phyloP scores from a whole-genome alignment of 2,797 vertebrate genomes.

The Mormyrops attenuatus region DNA sequence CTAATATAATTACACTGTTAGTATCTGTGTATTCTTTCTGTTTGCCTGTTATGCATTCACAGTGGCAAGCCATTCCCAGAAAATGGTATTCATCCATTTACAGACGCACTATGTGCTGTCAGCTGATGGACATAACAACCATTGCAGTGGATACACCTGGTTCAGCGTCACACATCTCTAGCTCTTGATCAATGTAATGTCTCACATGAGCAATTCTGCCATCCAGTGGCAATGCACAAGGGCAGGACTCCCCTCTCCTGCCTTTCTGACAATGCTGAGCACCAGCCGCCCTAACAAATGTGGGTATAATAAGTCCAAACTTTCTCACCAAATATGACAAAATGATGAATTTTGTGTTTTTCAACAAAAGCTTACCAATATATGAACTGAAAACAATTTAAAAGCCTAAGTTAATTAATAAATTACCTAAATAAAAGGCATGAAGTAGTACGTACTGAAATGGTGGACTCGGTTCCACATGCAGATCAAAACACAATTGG shows the following conservation, averaged over 20 bases:
- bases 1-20: background rate
- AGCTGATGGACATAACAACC: background rate
- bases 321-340: background rate
- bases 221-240: background rate
- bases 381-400: background rate
- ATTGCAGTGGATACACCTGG: background rate
- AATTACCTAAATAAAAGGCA: background rate
- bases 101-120: background rate
- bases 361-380: background rate
- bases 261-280: background rate
- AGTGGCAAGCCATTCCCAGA: background rate
- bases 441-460: background rate
- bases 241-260: background rate
- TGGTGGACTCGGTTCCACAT: background rate
- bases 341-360: background rate
- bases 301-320: background rate
- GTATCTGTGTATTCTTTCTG: background rate
- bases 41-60: background rate
- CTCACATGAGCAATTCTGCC: background rate
- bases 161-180: background rate
- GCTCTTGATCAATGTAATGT: background rate
- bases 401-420: background rate
- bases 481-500: background rate
- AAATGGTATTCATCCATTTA: background rate
- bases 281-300: background rate